phyloP scores from a whole-genome alignment of 2,888 invertebrate genomes.

The Xanthorhoe spadicearia region DNA sequence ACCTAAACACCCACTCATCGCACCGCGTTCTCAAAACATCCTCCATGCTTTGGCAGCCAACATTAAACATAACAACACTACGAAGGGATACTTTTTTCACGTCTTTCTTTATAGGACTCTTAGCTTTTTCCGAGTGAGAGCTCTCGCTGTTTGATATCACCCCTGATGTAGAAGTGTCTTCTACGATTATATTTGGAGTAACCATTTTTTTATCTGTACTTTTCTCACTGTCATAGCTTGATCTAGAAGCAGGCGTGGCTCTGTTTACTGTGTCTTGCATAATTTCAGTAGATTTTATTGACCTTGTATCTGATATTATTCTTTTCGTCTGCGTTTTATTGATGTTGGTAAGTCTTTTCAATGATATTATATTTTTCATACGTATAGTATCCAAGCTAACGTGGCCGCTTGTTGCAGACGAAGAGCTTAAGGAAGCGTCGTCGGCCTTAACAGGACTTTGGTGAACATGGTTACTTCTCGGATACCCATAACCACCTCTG shows the following conservation, averaged over 20 bases:
- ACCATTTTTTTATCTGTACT: conserved; percentile 7
- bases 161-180: conserved; percentile 58
- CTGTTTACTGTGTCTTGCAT: neutral
- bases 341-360: conserved; percentile 9
- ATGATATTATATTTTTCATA: conserved; percentile 22
- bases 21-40: conserved; percentile 59
- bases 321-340: neutral
- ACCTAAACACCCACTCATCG: conserved; percentile 74
- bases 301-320: neutral
- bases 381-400: conserved; percentile 20
- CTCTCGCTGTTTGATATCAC: conserved; percentile 53
- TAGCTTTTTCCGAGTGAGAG: conserved; percentile 15
- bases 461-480: neutral
- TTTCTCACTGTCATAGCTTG: conserved; percentile 16
- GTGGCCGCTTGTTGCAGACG: conserved; percentile 9
- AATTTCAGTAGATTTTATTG: neutral
- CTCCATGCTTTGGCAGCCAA: conserved; percentile 59
- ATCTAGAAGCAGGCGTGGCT: conserved; percentile 2
- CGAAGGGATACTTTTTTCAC: conserved; percentile 21
- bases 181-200: conserved; percentile 43
- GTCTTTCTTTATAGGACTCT: conserved; percentile 22
- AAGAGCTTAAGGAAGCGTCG: neutral
- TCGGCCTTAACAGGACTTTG: conserved; percentile 8
- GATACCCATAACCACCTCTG: neutral
- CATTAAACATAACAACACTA: conserved; percentile 59